Percentiles rank a stretch among this genome's conserved stretches.
Evolutionary conservation across 2,797 vertebrate species (phyloP).

Genomic region (Cirrhinus mrigala): DNA sequence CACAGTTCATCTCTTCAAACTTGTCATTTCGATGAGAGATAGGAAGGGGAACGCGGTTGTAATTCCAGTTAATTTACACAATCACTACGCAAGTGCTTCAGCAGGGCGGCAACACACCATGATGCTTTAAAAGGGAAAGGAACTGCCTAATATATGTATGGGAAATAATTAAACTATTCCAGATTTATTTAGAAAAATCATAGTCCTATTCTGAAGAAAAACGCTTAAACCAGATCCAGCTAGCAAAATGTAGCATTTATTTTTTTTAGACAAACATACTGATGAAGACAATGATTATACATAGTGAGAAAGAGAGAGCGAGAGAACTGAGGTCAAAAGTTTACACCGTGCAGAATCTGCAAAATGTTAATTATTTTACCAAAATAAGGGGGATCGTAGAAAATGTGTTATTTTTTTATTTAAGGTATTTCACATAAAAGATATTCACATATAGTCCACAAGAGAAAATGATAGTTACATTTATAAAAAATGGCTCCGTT

Average conservation of each 20-base stretch:
- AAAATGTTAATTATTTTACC: no score
- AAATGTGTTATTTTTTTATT: no score
- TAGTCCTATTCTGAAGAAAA: neutral
- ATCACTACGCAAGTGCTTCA: constrained; percentile 27
- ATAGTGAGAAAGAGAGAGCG: no score
- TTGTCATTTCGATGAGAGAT: constrained; percentile 45
- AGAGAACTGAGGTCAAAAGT: no score
- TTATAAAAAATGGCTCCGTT: no score
- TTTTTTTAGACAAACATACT: neutral
- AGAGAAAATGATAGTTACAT: no score
- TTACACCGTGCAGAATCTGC: no score
- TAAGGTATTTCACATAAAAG: no score
- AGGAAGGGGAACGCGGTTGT: neutral
- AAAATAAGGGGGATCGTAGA: no score
- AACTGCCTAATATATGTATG: neutral
- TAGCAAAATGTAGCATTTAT: neutral
- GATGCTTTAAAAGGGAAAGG: constrained; percentile 11
- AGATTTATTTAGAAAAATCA: neutral
- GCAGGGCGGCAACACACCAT: constrained; percentile 27
- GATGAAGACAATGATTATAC: neutral
- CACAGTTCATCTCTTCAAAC: constrained; percentile 43
- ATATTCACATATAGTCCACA: no score
- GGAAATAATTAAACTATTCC: constrained; percentile 4
- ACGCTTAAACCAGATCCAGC: neutral
- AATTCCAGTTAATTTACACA: constrained; percentile 46